Percentiles rank a stretch among this genome's conserved stretches.
Conservation (phyloP, 1,140 invertebrate species). For the Sitophilus oryzae region DNA sequence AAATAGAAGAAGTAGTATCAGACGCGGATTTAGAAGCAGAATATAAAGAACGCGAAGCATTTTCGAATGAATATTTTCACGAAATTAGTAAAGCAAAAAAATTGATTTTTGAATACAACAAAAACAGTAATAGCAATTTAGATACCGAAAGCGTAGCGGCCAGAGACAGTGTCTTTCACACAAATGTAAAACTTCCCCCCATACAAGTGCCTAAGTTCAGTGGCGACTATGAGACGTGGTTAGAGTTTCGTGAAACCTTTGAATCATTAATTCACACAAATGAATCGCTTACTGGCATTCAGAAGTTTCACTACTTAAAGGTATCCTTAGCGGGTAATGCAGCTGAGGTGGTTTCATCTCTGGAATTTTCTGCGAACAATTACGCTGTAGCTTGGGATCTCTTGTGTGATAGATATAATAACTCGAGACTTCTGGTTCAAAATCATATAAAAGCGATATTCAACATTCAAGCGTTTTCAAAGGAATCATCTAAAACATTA, state of each 20-base stretch:
- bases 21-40: too few relatives aligned
- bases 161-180: too few relatives aligned
- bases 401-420: conserved; percentile 18
- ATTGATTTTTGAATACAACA: too few relatives aligned
- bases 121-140: too few relatives aligned
- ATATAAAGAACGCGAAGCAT: too few relatives aligned
- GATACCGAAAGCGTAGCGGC: too few relatives aligned
- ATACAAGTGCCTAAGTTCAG: conserved; percentile 21
- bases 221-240: conserved; percentile 19
- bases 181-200: conserved; percentile 21
- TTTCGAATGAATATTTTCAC: too few relatives aligned
- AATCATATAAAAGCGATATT: conserved; percentile 19
- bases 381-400: conserved; percentile 21
- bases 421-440: conserved; percentile 13
- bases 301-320: conserved; percentile 23
- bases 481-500: conserved; percentile 10
- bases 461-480: conserved; percentile 6
- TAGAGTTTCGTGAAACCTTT: conserved; percentile 24
- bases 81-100: too few relatives aligned
- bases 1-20: too few relatives aligned
- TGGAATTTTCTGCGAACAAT: conserved; percentile 19
- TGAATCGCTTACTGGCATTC: conserved; percentile 3
- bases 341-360: conserved; percentile 7
- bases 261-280: conserved; percentile 21
- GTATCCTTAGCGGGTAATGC: conserved; percentile 10